phyloP scores from a whole-genome alignment of 2,113 vertebrate genomes.

The Oriolus oriolus region DNA sequence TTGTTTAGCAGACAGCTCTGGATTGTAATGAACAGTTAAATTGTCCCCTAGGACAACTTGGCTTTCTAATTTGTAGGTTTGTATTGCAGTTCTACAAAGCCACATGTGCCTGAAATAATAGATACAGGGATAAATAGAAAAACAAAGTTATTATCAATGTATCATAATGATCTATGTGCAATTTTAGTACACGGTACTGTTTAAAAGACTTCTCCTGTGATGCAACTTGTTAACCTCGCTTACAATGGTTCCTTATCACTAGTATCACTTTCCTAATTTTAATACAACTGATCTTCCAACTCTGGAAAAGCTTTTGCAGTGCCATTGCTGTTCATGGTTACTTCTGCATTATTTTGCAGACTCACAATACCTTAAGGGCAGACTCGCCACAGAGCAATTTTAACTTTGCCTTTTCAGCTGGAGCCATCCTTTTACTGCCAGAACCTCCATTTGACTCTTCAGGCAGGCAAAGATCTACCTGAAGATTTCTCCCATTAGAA shows the following conservation, averaged over 20 bases:
- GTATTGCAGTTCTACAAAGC: background rate
- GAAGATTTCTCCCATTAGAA: background rate
- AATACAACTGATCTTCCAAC: background rate
- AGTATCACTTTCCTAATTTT: background rate
- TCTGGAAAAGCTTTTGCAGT: background rate
- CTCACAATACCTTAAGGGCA: background rate
- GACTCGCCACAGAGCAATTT: background rate
- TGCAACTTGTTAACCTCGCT: background rate
- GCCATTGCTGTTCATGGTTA: too few relatives aligned
- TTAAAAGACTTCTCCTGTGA: background rate
- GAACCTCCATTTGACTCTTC: background rate
- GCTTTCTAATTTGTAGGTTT: background rate
- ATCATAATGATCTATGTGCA: background rate
- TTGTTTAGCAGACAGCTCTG: background rate
- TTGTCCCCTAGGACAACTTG: background rate
- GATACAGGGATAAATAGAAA: background rate
- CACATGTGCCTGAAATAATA: background rate
- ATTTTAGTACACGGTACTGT: background rate
- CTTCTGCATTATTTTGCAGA: background rate
- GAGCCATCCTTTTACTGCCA: background rate
- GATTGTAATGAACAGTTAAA: background rate
- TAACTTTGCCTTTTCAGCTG: background rate
- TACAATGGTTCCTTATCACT: background rate
- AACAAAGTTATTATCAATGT: background rate
- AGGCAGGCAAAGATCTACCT: background rate